Percentiles rank a stretch among this genome's conserved stretches.
These are phyloP conservation scores for Chaetodon trifasciatus DNA, from an alignment of 2,797 vertebrate genomes.

Conservation along the genomic window DNA sequence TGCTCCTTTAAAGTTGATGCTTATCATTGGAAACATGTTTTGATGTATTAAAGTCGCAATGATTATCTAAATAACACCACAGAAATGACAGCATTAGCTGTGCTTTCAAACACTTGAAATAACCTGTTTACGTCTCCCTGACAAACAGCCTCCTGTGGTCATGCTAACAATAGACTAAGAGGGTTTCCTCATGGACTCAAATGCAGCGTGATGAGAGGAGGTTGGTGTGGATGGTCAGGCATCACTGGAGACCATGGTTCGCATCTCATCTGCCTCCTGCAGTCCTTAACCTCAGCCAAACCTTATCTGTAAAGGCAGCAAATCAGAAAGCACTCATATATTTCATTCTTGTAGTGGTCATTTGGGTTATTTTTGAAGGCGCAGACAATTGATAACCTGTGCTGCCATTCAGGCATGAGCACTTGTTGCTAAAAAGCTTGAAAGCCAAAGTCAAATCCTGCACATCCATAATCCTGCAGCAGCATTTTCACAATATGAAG, in stretches of 20 bases:
- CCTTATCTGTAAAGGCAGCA: neutral
- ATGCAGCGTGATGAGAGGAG: neutral
- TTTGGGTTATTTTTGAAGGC: neutral
- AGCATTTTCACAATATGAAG: neutral
- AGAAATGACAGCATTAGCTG: neutral
- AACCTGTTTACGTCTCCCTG: neutral
- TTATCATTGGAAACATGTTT: neutral
- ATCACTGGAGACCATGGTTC: neutral
- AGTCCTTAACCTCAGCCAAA: neutral
- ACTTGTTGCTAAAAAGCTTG: neutral
- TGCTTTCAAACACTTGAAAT: neutral
- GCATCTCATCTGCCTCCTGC: neutral
- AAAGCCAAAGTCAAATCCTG: slow-evolving; percentile 12
- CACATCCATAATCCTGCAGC: slow-evolving; percentile 1
- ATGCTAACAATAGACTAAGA: neutral
- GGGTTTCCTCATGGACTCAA: neutral
- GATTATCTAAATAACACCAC: neutral
- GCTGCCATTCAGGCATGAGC: neutral
- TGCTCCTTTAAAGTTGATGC: slow-evolving; percentile 1
- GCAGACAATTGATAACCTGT: neutral
- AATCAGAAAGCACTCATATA: neutral
- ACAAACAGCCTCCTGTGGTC: neutral
- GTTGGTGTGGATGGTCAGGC: neutral
- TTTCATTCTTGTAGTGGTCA: neutral
- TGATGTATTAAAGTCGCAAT: neutral